Evolutionary conservation across 2,797 vertebrate genomes (phyloP).

Genomic region (Antennarius maculatus): DNA sequence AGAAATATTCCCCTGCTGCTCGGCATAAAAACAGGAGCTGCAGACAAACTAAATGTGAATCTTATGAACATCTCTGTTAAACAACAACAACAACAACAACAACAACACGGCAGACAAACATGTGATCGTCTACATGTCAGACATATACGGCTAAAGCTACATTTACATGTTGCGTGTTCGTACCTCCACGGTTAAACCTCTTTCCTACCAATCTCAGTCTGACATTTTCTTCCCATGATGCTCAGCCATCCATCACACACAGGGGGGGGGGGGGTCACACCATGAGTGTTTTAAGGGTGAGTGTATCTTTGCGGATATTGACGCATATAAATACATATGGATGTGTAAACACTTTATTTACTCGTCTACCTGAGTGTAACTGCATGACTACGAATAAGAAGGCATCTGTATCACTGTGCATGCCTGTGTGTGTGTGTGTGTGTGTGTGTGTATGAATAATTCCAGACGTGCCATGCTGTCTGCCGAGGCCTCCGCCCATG

Average conservation of each 20-base stretch:
- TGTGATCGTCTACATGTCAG: neutral
- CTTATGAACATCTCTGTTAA: slow-evolving; percentile 8
- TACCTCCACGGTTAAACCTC: neutral
- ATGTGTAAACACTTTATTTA: neutral
- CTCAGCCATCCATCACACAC: slow-evolving; percentile 30
- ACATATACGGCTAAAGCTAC: neutral
- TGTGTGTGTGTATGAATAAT: slow-evolving; percentile 65
- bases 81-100: neutral
- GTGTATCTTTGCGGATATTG: neutral
- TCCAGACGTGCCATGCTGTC: slow-evolving; percentile 60
- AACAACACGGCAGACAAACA: neutral
- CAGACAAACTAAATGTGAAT: neutral
- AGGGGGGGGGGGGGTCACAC: neutral
- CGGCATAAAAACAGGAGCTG: slow-evolving; percentile 8
- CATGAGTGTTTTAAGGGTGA: neutral
- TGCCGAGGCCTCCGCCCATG: slow-evolving; percentile 56
- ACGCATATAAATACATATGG: neutral
- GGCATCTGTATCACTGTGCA: slow-evolving; percentile 17
- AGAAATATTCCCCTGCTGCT: slow-evolving; percentile 3
- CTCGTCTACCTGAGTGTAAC: neutral
- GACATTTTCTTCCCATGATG: neutral
- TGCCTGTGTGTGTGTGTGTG: too few species aligned
- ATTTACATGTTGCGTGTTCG: neutral
- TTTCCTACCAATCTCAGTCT: slow-evolving; percentile 8
- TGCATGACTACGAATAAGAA: slow-evolving; percentile 4